A percentile compares a stretch with the other conserved stretches of the same genome.
phyloP scores from a whole-genome alignment of 2,797 vertebrate species.

The Mormyrus proboscirostris region DNA sequence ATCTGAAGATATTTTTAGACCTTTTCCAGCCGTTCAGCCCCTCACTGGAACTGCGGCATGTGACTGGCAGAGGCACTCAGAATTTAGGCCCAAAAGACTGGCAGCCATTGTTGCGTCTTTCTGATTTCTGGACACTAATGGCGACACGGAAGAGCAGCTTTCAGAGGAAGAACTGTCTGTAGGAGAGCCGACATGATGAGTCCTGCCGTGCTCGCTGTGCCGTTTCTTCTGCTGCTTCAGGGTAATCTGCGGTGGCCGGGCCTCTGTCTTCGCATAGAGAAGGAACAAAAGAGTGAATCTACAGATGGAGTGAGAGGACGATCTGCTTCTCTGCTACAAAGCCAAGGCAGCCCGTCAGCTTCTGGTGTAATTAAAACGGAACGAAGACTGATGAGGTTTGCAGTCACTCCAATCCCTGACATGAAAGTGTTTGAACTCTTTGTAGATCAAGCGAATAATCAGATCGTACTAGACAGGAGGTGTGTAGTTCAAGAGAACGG shows the following conservation, averaged over 20 bases:
- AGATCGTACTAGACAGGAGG: neutral
- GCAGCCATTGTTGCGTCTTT: neutral
- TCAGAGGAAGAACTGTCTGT: neutral
- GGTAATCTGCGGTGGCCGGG: neutral
- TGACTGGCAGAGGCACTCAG: neutral
- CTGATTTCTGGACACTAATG: neutral
- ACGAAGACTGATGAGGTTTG: neutral
- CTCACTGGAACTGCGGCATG: neutral
- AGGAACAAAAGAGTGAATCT: neutral
- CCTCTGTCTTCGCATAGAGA: neutral
- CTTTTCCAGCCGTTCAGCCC: neutral
- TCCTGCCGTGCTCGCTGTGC: neutral
- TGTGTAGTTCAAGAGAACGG: neutral
- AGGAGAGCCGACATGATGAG: neutral
- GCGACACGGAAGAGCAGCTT: neutral
- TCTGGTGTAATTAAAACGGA: neutral
- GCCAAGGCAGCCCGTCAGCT: neutral
- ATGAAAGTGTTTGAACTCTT: neutral
- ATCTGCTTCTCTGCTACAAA: neutral
- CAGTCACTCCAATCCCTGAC: neutral
- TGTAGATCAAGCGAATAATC: neutral
- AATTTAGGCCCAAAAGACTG: neutral
- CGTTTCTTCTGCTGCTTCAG: neutral
- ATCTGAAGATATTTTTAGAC: neutral
- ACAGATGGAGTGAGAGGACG: neutral